Base-by-base conservation (phyloP, 2,113 vertebrate species). In the Coptodon rendalli region DNA sequence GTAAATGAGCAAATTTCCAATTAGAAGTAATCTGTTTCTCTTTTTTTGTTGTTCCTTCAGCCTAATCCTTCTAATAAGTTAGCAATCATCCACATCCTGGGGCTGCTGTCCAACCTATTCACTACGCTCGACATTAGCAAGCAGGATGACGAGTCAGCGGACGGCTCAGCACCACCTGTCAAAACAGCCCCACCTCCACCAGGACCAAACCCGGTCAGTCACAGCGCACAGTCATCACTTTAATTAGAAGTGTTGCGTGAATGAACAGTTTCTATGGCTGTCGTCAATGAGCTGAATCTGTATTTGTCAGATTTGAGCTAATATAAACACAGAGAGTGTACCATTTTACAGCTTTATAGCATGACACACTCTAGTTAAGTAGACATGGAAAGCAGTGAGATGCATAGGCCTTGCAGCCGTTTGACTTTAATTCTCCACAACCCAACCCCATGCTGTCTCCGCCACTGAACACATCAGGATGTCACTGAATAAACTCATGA, bases 21-120 rank as follows among this genome's bases (percentile, higher is more conserved):
- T 24, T 78, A 17, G 13, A 27, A 53, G 56, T 59, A 6, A 84
- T 80, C 5, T n/a, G 22, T 84, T 54, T 43, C 13, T 50, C 6
- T 57, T 19, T 78, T 73, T 80, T 63, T 36, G 63, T 89, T 96
- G 81, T 94, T 85, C 52, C 91, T 94, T 9, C 95, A 99, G 98
- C 99, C 98, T 9, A 99, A 99, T 95, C 98, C 99, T 12, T 99
- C 99, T 87, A 99, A 99, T 95, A 99, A 99, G 81, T 92, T 99
- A 95, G 98, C 99, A 43, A 99, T 99, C 92, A 99, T 99, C 94
- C 99, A 99, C 93, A 99, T 99, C 92, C 92, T 99, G 96, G 99
- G 99, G 31, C 96, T 99, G 85, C 97, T 99, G 48, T 99, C 99
- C 93, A 99, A 99, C 93, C 97, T 99, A 85, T 99, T 99, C 95